Percentiles rank a stretch among this genome's conserved stretches.
Conservation (phyloP, 2,113 vertebrate genomes). For the Aspidoscelis tigris region DNA sequence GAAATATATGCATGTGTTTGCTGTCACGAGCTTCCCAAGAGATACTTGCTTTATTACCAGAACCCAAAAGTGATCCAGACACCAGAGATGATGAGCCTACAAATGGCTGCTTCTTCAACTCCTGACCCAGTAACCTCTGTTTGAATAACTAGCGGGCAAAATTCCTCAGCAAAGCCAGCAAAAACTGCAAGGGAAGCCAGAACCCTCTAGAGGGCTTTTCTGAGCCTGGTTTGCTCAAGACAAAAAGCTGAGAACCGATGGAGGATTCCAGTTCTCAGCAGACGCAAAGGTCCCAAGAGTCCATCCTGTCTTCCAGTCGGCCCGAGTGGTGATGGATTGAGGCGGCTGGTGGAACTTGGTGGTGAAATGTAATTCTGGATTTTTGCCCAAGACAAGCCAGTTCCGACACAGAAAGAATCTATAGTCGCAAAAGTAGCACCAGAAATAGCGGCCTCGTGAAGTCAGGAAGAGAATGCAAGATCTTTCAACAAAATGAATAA, state of each 20-base stretch:
- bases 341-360: not conserved
- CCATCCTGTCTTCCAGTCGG: not conserved
- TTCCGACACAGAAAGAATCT: no score
- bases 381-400: no score
- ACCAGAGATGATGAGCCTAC: not conserved
- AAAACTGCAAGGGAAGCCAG: not conserved
- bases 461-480: no score
- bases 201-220: not conserved
- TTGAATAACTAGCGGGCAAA: not conserved
- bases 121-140: not conserved
- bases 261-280: rapidly evolving
- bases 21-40: no score
- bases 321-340: not conserved
- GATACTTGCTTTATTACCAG: not conserved
- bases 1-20: not conserved
- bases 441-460: no score
- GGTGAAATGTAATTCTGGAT: no score
- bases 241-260: not conserved
- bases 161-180: slow-evolving; percentile 2
- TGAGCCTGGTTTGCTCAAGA: not conserved
- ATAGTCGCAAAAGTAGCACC: no score
- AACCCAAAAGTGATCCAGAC: not conserved
- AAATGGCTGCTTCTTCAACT: not conserved
- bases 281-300: not conserved
- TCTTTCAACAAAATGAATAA: no score